These are phyloP conservation scores for Euplexia lucipara DNA, from an alignment of 2,888 invertebrate species.

Conservation along the genomic window DNA sequence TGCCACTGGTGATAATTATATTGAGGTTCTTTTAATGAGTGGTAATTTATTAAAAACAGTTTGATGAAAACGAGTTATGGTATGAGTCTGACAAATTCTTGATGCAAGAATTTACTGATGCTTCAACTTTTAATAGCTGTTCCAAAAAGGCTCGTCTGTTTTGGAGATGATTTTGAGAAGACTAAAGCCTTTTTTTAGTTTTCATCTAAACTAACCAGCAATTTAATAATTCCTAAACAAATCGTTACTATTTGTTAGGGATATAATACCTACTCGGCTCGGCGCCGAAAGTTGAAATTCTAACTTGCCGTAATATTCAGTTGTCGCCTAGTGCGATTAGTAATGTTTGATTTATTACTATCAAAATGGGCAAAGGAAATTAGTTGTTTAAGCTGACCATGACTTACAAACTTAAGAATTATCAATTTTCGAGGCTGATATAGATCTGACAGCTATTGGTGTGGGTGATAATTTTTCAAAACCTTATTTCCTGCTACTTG, in stretches of 20 bases:
- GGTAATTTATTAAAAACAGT: too few relatives aligned
- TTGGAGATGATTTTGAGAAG: too few relatives aligned
- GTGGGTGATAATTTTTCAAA: background rate
- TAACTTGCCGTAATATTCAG: background rate
- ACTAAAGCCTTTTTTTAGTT: too few relatives aligned
- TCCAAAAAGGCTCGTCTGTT: too few relatives aligned
- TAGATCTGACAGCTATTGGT: conserved; percentile 12
- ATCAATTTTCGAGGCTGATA: background rate
- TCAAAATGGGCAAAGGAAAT: conserved; percentile 7
- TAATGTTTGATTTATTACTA: conserved; percentile 13
- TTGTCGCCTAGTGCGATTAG: conserved; percentile 6
- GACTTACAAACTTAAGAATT: conserved; percentile 7
- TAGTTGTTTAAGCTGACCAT: conserved; percentile 10
- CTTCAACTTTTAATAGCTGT: background rate
- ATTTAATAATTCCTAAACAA: too few relatives aligned
- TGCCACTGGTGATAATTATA: too few relatives aligned
- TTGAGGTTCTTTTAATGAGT: too few relatives aligned
- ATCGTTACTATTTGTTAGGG: too few relatives aligned
- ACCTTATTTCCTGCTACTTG: background rate
- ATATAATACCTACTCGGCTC: too few relatives aligned
- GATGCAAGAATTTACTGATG: background rate
- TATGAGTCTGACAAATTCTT: background rate
- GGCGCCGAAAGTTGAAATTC: too few relatives aligned
- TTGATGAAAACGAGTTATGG: too few relatives aligned
- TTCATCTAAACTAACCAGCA: too few relatives aligned